phyloP scores from a whole-genome alignment of 2,888 invertebrate genomes.

The Fragum fragum region DNA sequence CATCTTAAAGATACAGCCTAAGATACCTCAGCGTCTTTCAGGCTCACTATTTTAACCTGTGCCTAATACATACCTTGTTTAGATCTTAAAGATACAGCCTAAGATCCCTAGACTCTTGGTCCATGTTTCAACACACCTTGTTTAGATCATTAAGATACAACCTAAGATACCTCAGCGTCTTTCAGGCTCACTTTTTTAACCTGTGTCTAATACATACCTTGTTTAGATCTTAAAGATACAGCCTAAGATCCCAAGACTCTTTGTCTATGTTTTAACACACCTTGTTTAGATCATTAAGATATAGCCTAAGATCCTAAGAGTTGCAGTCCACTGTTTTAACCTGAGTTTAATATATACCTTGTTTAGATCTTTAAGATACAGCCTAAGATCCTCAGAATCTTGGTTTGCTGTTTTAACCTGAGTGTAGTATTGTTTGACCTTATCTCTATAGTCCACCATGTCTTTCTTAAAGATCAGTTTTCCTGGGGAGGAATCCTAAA shows the following conservation, averaged over 20 bases:
- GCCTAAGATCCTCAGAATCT: constrained; percentile 30
- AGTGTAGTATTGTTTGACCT: constrained; percentile 55
- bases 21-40: no score
- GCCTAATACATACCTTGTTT: constrained; percentile 47
- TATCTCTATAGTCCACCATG: constrained; percentile 50
- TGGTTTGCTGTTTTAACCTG: constrained; percentile 31
- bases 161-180: no score
- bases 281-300: no score
- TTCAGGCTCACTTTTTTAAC: constrained; percentile 26
- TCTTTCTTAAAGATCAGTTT: constrained; percentile 43
- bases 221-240: background rate
- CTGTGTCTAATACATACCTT: constrained; percentile 1
- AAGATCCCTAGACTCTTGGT: constrained; percentile 30
- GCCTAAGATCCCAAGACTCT: no score
- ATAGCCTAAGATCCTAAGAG: no score
- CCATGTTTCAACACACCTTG: no score
- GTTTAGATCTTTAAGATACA: constrained; percentile 50
- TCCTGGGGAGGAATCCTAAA: constrained; percentile 29
- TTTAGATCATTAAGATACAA: no score
- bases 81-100: constrained; percentile 46
- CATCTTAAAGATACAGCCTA: no score
- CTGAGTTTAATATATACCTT: constrained; percentile 50
- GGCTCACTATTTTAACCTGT: no score
- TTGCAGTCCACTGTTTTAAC: no score
- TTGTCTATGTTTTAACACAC: no score